Base-by-base conservation (phyloP, 2,113 vertebrate genomes). In the Pagrus major region DNA sequence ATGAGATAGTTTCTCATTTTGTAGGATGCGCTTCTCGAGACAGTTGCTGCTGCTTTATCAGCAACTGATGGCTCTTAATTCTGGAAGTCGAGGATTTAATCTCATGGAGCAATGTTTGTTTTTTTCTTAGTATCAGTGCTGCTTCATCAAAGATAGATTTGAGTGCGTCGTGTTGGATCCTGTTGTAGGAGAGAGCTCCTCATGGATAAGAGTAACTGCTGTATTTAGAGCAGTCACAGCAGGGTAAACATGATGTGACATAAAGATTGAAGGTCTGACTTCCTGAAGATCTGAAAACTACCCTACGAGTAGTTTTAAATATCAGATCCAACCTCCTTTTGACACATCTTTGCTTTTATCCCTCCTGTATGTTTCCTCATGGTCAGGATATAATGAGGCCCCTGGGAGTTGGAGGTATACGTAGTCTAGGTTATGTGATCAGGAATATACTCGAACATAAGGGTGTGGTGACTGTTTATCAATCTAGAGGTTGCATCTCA, bases 81-180 rank as follows among this genome's bases (percentile, higher is more conserved):
- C 70, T n/a, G 69, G 23, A 66, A 75, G 46, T 56, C 14, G 29
- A 72, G 51, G 66, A 64, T 27, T 44, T 63, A 9, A 74, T 73
- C 51, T 73, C 9, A n/a, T 67, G 67, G 25, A 74, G 59, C 41
- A 51, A 3, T 67, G 58, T 31, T 39, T 46, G 9, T 20, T 37
- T 0, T n/a, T 0, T 20, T 39, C 46, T 64, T 55, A 55, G 33
- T 44, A 31, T 52, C 44, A 55, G 73, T 25, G 49, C 74, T 70
- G 52, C 54, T 71, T 49, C 39, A n/a, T 83, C 41, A 44, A n/a
- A 71, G 55, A 54, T 55, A 64, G 59, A 80, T 91, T 66, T 86
- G 35, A 83, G 46, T 60, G 41, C 67, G 60, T 35, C 47, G 20
- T 81, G 42, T 71, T 86, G 55, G 68, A 49, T 83, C 39, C 31